Percentiles rank a stretch among this genome's conserved stretches.
Evolutionary conservation across 1,140 invertebrate genomes (phyloP).

Genomic region (Cyclina sinensis): DNA sequence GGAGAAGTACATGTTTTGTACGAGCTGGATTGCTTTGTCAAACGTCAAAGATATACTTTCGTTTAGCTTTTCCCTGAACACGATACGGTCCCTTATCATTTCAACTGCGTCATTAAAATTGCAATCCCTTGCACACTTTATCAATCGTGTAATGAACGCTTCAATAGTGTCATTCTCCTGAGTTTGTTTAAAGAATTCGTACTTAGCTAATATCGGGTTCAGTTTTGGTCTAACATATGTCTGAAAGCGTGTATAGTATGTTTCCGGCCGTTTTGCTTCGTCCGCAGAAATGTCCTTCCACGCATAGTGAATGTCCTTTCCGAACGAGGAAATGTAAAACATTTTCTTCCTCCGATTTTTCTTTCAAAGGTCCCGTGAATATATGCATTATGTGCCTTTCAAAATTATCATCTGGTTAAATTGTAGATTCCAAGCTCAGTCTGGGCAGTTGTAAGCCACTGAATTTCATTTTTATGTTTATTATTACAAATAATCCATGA

Average conservation of each 20-base stretch:
- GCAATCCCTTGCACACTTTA: constrained; percentile 50
- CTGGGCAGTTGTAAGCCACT: too few species aligned
- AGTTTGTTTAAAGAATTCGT: constrained; percentile 32
- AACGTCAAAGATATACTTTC: constrained; percentile 50
- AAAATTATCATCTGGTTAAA: too few species aligned
- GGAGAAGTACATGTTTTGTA: constrained; percentile 59
- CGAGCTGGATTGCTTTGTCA: constrained; percentile 67
- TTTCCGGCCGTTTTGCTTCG: constrained; percentile 36
- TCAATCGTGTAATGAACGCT: constrained; percentile 42
- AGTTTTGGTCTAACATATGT: constrained; percentile 54
- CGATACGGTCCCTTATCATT: constrained; percentile 65
- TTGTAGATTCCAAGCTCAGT: too few species aligned
- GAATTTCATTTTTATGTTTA: too few species aligned
- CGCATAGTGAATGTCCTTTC: constrained; percentile 15
- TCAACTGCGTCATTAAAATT: constrained; percentile 52
- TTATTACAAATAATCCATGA: too few species aligned
- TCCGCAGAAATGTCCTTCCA: constrained; percentile 3
- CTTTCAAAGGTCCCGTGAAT: too few species aligned
- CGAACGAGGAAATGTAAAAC: too few species aligned
- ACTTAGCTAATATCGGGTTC: constrained; percentile 54
- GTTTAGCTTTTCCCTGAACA: constrained; percentile 53
- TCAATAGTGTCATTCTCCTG: not conserved
- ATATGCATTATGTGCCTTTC: too few species aligned
- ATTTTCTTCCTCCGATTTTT: too few species aligned
- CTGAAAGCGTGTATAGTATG: constrained; percentile 38